phyloP scores from a whole-genome alignment of 2,113 vertebrate genomes.

The Bos javanicus region DNA sequence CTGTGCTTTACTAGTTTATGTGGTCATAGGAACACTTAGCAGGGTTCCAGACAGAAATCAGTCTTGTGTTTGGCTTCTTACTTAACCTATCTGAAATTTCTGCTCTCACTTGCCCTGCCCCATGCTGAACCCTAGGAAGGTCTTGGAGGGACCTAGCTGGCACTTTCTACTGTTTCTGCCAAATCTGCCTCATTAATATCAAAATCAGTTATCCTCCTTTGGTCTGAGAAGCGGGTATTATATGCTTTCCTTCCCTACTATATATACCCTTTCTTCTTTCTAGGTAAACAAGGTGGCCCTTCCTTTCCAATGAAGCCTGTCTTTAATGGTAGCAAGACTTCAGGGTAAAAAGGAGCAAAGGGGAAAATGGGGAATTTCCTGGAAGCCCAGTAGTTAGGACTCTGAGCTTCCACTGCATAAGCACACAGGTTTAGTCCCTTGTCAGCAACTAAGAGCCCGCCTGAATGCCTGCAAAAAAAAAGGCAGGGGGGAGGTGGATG shows the following conservation, averaged over 20 bases:
- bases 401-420: not conserved
- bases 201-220: not conserved
- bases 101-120: not conserved
- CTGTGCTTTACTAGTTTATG: not conserved
- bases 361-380: not conserved
- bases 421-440: not conserved
- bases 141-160: not conserved
- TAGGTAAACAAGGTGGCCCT: not conserved
- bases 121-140: not conserved
- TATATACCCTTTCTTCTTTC: not conserved
- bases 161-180: not conserved
- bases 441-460: not conserved
- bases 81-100: not conserved
- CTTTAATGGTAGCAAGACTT: not conserved
- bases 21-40: not conserved
- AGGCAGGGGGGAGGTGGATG: fast-evolving
- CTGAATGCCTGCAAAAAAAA: fast-evolving
- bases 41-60: not conserved
- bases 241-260: not conserved
- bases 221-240: not conserved
- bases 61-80: not conserved
- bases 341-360: not conserved
- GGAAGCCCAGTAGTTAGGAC: not conserved
- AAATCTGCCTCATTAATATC: not conserved
- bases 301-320: not conserved